phyloP scores from a whole-genome alignment of 2,113 vertebrate genomes.

The Origma solitaria region DNA sequence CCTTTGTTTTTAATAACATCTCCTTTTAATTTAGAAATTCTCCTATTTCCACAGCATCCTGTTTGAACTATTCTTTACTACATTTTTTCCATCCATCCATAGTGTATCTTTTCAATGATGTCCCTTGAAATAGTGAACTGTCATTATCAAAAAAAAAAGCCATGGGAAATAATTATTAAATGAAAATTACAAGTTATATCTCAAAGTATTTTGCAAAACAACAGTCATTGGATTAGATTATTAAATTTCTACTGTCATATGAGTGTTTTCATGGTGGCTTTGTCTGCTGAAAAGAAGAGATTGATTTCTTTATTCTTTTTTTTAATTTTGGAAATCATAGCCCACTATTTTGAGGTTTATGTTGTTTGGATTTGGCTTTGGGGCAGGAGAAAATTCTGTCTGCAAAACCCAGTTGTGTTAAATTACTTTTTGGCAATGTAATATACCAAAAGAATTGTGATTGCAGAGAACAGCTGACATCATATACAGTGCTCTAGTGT shows the following conservation, averaged over 20 bases:
- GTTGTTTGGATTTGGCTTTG: slow-evolving; percentile 50
- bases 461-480: slow-evolving; percentile 31
- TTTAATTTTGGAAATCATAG: slow-evolving; percentile 35
- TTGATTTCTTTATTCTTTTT: neutral
- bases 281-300: neutral
- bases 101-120: neutral
- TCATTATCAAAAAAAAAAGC: neutral
- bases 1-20: neutral
- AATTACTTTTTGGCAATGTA: slow-evolving; percentile 52
- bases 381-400: slow-evolving; percentile 31
- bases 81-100: neutral
- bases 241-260: neutral
- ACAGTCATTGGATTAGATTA: neutral
- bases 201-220: neutral
- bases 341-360: slow-evolving; percentile 31
- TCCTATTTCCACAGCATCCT: neutral
- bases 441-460: neutral
- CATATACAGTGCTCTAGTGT: neutral
- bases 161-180: neutral
- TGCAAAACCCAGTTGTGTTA: slow-evolving; percentile 50
- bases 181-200: neutral
- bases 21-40: neutral
- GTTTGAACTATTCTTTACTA: neutral
- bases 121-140: neutral
- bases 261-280: neutral